phyloP scores from a whole-genome alignment of 2,888 invertebrate species.

The Frankliniella intonsa region DNA sequence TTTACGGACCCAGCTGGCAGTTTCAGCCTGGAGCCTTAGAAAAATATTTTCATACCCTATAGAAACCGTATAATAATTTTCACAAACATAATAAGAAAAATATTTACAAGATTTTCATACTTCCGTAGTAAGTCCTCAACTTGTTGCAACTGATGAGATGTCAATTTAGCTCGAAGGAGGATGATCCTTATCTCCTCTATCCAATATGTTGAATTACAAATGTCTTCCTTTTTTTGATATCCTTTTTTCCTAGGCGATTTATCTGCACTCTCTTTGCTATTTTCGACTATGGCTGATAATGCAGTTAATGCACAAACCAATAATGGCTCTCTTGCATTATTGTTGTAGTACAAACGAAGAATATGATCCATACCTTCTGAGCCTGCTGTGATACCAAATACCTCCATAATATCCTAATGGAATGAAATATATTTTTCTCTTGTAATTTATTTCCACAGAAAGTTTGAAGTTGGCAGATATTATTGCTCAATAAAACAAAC shows the following conservation, averaged over 20 bases:
- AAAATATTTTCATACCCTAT: neutral
- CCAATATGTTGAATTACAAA: neutral
- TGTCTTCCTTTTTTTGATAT: neutral
- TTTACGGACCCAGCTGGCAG: neutral
- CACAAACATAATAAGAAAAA: neutral
- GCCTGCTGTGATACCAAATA: neutral
- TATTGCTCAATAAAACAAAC: neutral
- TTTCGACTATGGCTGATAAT: neutral
- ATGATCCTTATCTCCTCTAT: neutral
- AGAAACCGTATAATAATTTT: neutral
- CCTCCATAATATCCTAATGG: neutral
- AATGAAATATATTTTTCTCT: neutral
- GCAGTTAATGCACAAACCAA: constrained; percentile 4
- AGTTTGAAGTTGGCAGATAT: neutral
- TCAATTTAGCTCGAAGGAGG: neutral
- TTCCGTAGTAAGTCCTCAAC: neutral
- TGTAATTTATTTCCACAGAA: neutral
- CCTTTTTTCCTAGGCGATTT: neutral
- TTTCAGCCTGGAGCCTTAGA: neutral
- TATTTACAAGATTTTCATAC: neutral
- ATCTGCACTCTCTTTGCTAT: neutral
- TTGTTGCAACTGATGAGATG: neutral
- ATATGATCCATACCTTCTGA: constrained; percentile 15
- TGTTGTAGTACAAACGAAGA: neutral
- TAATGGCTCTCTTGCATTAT: neutral